These are phyloP conservation scores for Gerris lacustris DNA, from an alignment of 2,888 invertebrate species.

Conservation along the genomic window DNA sequence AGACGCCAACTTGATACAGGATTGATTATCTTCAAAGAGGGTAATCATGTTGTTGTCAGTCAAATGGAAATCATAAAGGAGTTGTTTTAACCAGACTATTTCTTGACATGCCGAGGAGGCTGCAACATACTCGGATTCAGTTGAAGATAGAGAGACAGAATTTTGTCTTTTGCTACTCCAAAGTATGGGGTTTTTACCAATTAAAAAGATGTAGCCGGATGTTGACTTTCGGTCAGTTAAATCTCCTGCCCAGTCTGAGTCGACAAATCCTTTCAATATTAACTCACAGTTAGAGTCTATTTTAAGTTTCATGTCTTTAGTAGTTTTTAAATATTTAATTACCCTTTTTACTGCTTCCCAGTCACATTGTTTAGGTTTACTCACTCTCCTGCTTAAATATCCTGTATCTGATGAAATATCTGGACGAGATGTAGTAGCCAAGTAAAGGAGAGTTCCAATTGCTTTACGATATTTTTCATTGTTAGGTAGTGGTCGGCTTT, in stretches of 20 bases:
- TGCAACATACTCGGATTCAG: slow-evolving; percentile 10
- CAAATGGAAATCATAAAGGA: background rate
- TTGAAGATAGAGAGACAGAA: slow-evolving; percentile 7
- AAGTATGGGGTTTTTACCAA: slow-evolving; percentile 14
- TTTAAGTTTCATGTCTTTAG: background rate
- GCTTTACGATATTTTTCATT: background rate
- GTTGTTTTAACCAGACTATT: background rate
- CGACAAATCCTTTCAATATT: slow-evolving; percentile 16
- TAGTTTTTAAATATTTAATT: slow-evolving; percentile 14
- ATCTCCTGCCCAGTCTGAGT: slow-evolving; percentile 21
- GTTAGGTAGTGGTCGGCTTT: background rate
- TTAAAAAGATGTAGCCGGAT: slow-evolving; percentile 21
- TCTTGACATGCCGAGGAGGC: background rate
- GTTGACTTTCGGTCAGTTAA: slow-evolving; percentile 20
- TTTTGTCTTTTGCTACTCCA: slow-evolving; percentile 19
- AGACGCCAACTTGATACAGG: slow-evolving; percentile 10
- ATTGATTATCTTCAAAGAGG: slow-evolving; percentile 19
- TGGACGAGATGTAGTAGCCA: slow-evolving; percentile 7
- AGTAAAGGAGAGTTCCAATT: background rate
- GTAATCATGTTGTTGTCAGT: background rate
- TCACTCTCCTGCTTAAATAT: slow-evolving; percentile 10
- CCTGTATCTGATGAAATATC: slow-evolving; percentile 15
- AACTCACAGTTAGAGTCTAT: slow-evolving; percentile 1
- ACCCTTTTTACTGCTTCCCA: slow-evolving; percentile 14
- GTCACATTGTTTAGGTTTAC: slow-evolving; percentile 3